Evolutionary conservation across 1,140 invertebrate species (phyloP).

Genomic region (Drosophila parvula): DNA sequence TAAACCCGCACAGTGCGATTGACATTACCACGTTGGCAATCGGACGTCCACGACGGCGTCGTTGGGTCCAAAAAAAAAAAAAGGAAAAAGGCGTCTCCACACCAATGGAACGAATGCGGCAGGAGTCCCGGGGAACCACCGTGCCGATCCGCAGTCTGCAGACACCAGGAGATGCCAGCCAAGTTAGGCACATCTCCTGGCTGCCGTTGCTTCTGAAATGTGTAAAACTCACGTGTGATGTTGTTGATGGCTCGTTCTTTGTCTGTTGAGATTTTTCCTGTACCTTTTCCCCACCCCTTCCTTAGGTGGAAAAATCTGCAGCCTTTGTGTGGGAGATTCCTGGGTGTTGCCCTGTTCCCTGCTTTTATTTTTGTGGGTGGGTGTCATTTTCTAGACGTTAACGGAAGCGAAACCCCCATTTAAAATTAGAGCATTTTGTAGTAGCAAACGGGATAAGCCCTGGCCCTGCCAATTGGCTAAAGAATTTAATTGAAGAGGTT

Average conservation of each 20-base stretch:
- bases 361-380: constrained; percentile 23
- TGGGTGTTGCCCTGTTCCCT: constrained; percentile 32
- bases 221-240: constrained; percentile 81
- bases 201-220: constrained; percentile 78
- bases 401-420: constrained; percentile 14
- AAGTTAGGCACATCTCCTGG: constrained; percentile 58
- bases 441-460: constrained; percentile 24
- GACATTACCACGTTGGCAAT: constrained; percentile 78
- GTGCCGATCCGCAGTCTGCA: neutral
- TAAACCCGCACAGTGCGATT: constrained; percentile 82
- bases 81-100: constrained; percentile 55
- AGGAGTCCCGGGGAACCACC: constrained; percentile 4
- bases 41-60: constrained; percentile 48
- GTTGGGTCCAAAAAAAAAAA: constrained; percentile 25
- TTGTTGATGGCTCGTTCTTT: constrained; percentile 68
- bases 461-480: neutral
- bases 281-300: neutral
- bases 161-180: constrained; percentile 26
- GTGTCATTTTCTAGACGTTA: constrained; percentile 19
- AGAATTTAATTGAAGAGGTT: neutral
- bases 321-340: constrained; percentile 57
- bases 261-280: constrained; percentile 12
- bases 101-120: constrained; percentile 7
- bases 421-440: constrained; percentile 47
- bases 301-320: constrained; percentile 7